Base-by-base conservation (phyloP, 2,888 invertebrate species). In the Morpho helenor region DNA sequence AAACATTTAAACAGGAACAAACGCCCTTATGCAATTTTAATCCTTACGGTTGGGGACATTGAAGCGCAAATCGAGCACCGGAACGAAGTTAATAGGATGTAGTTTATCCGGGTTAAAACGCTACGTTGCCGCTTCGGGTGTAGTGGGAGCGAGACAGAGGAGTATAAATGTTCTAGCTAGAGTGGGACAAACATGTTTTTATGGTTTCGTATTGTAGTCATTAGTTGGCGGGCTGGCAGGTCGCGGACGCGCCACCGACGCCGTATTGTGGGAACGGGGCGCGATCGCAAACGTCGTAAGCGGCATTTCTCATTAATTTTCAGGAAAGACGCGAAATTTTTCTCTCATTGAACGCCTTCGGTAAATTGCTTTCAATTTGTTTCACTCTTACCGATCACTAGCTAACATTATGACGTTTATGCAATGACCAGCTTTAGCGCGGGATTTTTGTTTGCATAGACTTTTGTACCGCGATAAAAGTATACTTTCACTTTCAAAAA, bases 1-100 rank as follows among this genome's bases (percentile, higher is more conserved):
- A 81, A 83, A 85, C 75, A 80, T 81, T 79, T 75, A 73, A 68
- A 65, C 70, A 65, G 68, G 74, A 73, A 76, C 73, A 75, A 77
- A 76, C 70, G 69, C 71, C 78, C 77, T 79, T 83, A 79, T 78
- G 78, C 87, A 82, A 90, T 79, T 88, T 84, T 84, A 87, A 89
- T 89, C 89, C 89, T 88, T 89, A 86, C 74, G 69, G 57, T 69
- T 69, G 68, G 76, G 70, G 77, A 80, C 78, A 82, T 86, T 88
- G 82, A 89, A 89, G 87, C 87, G 84, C 78, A 85, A 89, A 85
- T 89, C 85, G 88, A 80, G 79, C 80, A 80, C 80, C 79, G 82
- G 84, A 80, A 83, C 79, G 76, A 76, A 84, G 86, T 86, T 88
- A 87, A 89, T 90, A 88, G 86, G 88, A 85, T 87, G 87, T 89